Evolutionary conservation across 2,113 vertebrate species (phyloP), one percentile per base, ranked within the genome.

Genomic region (Hemiscyllium ocellatum): DNA sequence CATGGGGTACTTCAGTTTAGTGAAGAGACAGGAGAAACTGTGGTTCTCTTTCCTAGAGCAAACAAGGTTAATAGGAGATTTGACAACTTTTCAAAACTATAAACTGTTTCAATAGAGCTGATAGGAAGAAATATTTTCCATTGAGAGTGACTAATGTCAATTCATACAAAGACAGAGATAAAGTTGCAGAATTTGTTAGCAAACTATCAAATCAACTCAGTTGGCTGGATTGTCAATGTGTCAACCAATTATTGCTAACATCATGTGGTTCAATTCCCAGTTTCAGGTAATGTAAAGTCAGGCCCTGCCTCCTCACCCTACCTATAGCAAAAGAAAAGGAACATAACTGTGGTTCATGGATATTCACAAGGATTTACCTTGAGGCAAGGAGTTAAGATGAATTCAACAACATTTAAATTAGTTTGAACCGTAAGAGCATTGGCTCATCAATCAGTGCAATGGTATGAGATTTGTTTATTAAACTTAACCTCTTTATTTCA

Each of bases 401-500:
- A 50, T 52, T 24, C 6, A 87, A 87, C 24, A 22, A 10, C 85
- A 26, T 22, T 52, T 13, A 26, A 87, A 2, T 24, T 24, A 17
- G 4, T 42, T 47, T 17, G 47, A 85, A 50, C 42, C 47, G 66
- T 69, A 19, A 94, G 12, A 37, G 26, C 6, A 15, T 19, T 24
- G 65, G 56, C n/a, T 24, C 19, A 42, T 22, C 65, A 68, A 33
- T 69, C 20, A 68, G 33, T 24, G 2, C 65, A 22, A 37, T 12
- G 37, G 12, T 50, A 87, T 29, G 6, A 89, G 52, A 4, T 50
- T 94, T 4, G 29, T 6, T 94, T 69, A 24, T 24, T 47, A 68
- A 68, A 68, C 4, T 19, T 42, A 66, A 26, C 2, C 8, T 65
- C 33, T 95, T 89, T 80, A 0, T 94, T 96, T 22, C 94, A 99